phyloP scores from a whole-genome alignment of 2,888 invertebrate genomes.

The Ichneumon xanthorius region DNA sequence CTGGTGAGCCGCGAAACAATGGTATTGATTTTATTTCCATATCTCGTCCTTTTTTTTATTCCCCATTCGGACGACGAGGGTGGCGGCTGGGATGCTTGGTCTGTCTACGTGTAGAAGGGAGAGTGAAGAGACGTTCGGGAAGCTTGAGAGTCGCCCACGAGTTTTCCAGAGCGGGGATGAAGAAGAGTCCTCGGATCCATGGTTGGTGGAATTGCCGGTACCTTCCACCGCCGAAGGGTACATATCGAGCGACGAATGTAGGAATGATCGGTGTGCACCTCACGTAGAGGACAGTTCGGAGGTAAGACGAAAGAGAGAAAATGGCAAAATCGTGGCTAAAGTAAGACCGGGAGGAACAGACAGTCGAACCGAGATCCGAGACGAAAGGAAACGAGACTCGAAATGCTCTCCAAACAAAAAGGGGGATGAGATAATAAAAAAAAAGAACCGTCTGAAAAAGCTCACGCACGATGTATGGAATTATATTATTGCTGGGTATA shows the following conservation, averaged over 20 bases:
- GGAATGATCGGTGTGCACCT: conserved; percentile 82
- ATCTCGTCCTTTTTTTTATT: conserved; percentile 73
- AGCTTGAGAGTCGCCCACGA: conserved; percentile 47
- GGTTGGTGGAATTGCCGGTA: conserved; percentile 23
- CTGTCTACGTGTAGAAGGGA: conserved; percentile 54
- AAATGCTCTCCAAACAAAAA: conserved; percentile 50
- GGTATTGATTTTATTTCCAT: conserved; percentile 84
- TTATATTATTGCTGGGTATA: conserved; percentile 24
- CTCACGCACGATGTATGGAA: conserved; percentile 34
- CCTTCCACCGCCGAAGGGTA: conserved; percentile 76
- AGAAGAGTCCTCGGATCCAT: conserved; percentile 55
- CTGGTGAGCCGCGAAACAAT: conserved; percentile 83
- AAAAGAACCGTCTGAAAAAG: conserved; percentile 43
- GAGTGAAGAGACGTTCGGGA: conserved; percentile 52
- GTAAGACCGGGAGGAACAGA: conserved; percentile 34
- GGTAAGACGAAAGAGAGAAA: conserved; percentile 60
- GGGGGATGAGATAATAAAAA: conserved; percentile 7
- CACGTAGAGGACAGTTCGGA: conserved; percentile 79
- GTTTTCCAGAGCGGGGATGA: conserved; percentile 50
- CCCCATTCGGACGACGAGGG: conserved; percentile 62
- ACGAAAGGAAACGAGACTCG: conserved; percentile 35
- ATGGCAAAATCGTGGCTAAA: conserved; percentile 58
- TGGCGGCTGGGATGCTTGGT: conserved; percentile 70
- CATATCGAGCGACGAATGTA: conserved; percentile 83
- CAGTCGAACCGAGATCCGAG: conserved; percentile 5